Conservation (phyloP, 2,797 vertebrate species). For the Xiphorhynchus erythropygius region DNA sequence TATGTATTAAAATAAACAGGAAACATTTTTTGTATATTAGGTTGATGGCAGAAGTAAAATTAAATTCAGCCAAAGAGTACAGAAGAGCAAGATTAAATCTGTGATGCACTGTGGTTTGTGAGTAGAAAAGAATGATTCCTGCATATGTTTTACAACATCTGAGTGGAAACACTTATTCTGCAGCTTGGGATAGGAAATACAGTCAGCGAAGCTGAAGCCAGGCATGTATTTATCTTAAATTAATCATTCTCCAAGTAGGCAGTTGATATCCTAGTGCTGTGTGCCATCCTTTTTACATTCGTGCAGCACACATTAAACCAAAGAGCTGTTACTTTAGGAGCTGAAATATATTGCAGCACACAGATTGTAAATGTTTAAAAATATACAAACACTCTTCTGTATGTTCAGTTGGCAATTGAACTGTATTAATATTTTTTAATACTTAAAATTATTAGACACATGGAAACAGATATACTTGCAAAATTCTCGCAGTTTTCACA, state of each 20-base stretch:
- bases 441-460: background rate
- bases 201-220: slow-evolving; percentile 59
- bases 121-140: slow-evolving; percentile 57
- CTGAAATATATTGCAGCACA: background rate
- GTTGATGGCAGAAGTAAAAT: slow-evolving; percentile 54
- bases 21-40: slow-evolving; percentile 46
- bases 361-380: slow-evolving; percentile 16
- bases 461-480: background rate
- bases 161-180: slow-evolving; percentile 46
- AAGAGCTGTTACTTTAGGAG: slow-evolving; percentile 10
- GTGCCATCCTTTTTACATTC: slow-evolving; percentile 67
- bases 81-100: slow-evolving; percentile 65
- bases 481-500: background rate
- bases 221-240: slow-evolving; percentile 72
- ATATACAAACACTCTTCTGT: background rate
- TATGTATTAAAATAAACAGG: slow-evolving; percentile 47
- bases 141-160: slow-evolving; percentile 63
- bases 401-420: background rate
- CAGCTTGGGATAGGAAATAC: slow-evolving; percentile 55
- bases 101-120: slow-evolving; percentile 41
- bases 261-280: slow-evolving; percentile 59
- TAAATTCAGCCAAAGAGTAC: slow-evolving; percentile 32
- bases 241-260: slow-evolving; percentile 69
- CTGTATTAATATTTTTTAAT: background rate
- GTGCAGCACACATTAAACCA: slow-evolving; percentile 44